A percentile compares a stretch with the other conserved stretches of the same genome.
These are phyloP conservation scores for Alviniconcha marisindica DNA, from an alignment of 1,140 invertebrate genomes.

Conservation along the genomic window DNA sequence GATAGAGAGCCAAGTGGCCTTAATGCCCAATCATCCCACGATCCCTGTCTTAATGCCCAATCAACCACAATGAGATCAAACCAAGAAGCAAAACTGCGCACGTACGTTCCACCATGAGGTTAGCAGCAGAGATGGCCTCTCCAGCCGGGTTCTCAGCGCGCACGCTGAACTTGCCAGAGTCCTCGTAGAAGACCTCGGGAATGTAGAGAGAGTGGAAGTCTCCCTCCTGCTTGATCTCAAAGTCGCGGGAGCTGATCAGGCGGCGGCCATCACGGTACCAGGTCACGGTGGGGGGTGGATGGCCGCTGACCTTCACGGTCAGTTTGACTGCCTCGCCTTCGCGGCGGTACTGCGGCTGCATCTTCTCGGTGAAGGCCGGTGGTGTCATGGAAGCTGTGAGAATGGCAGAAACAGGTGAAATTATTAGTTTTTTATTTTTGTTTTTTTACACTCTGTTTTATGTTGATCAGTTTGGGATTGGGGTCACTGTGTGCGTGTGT, in stretches of 20 bases:
- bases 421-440: slow-evolving; percentile 17
- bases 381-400: slow-evolving; percentile 76
- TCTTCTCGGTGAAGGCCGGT: slow-evolving; percentile 76
- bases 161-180: slow-evolving; percentile 82
- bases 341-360: slow-evolving; percentile 71
- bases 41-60: too few relatives aligned
- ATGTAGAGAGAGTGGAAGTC: slow-evolving; percentile 75
- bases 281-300: slow-evolving; percentile 76
- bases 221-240: slow-evolving; percentile 75
- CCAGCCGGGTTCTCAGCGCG: slow-evolving; percentile 73
- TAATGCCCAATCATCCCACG: too few relatives aligned
- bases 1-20: too few relatives aligned
- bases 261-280: slow-evolving; percentile 77
- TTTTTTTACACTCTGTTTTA: too few relatives aligned
- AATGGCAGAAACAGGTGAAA: slow-evolving; percentile 40
- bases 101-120: slow-evolving; percentile 72
- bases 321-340: slow-evolving; percentile 76
- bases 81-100: too few relatives aligned
- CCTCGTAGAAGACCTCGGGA: slow-evolving; percentile 76
- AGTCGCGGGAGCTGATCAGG: slow-evolving; percentile 74
- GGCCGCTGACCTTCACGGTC: slow-evolving; percentile 76
- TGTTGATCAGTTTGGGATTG: too few relatives aligned
- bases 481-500: not conserved
- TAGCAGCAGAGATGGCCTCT: slow-evolving; percentile 70
- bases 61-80: too few relatives aligned